Conservation (phyloP, 2,797 vertebrate species). For the Spinus pinus region DNA sequence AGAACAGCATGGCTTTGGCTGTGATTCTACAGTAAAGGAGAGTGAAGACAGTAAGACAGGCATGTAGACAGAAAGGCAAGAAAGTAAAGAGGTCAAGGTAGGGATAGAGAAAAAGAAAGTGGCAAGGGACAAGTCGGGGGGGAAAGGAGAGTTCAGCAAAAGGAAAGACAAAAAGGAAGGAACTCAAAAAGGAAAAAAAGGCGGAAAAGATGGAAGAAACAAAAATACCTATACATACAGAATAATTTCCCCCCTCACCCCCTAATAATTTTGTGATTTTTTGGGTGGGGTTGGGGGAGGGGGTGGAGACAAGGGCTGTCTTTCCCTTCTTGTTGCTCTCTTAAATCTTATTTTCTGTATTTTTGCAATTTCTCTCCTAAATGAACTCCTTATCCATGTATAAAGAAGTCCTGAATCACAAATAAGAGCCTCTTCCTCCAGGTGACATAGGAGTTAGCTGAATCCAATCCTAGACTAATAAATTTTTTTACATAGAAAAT, state of each 20-base stretch:
- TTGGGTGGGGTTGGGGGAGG: fast-evolving
- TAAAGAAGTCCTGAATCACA: neutral
- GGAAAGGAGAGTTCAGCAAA: neutral
- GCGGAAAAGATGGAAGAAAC: fast-evolving
- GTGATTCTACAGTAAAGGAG: neutral
- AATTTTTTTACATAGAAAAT: neutral
- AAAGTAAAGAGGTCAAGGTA: neutral
- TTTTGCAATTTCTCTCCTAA: neutral
- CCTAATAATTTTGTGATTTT: neutral
- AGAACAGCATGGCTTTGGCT: neutral
- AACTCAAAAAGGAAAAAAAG: neutral
- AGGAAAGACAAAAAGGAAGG: neutral
- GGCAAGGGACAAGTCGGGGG: neutral
- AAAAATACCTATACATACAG: neutral
- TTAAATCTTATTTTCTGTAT: neutral
- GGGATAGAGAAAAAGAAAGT: neutral
- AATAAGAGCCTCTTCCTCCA: neutral
- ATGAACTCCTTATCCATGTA: neutral
- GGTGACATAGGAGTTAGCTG: neutral
- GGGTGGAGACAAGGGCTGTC: neutral
- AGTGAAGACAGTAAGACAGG: neutral
- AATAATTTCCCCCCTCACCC: neutral
- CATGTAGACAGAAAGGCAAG: neutral
- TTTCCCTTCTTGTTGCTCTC: neutral
- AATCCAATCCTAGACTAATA: neutral